Evolutionary conservation across 1,140 invertebrate genomes (phyloP).

Genomic region (Psilanteris sp.): DNA sequence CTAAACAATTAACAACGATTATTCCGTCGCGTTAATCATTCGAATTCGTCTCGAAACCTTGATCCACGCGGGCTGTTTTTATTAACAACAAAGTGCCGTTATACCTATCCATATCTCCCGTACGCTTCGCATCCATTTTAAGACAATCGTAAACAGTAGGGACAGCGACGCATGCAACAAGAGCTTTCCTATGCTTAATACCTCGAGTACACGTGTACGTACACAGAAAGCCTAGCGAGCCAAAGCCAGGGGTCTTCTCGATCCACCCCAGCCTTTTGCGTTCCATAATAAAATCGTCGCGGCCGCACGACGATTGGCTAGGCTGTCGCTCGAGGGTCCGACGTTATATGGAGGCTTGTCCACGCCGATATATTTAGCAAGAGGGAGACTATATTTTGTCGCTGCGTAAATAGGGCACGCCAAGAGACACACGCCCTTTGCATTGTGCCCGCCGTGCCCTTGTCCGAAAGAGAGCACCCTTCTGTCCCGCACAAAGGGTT

Average conservation of each 20-base stretch:
- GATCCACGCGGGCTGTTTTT: no score
- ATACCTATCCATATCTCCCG: no score
- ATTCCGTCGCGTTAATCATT: no score
- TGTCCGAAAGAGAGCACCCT: slow-evolving; percentile 68
- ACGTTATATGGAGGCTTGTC: slow-evolving; percentile 69
- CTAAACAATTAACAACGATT: no score
- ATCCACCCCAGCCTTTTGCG: slow-evolving; percentile 64
- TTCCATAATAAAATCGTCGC: slow-evolving; percentile 71
- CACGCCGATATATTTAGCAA: slow-evolving; percentile 61
- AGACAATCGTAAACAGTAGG: slow-evolving; percentile 67
- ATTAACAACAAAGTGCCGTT: no score
- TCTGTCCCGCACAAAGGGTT: slow-evolving; percentile 72
- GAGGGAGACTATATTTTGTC: slow-evolving; percentile 64
- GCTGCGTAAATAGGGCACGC: slow-evolving; percentile 76
- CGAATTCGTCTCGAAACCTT: no score
- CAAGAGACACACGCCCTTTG: slow-evolving; percentile 76
- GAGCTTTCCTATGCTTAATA: slow-evolving; percentile 49
- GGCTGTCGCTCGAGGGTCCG: slow-evolving; percentile 62
- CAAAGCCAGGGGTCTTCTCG: slow-evolving; percentile 57
- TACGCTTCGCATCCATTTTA: slow-evolving; percentile 54
- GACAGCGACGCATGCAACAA: slow-evolving; percentile 64
- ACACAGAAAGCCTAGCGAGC: slow-evolving; percentile 39
- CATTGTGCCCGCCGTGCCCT: slow-evolving; percentile 69
- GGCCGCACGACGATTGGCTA: slow-evolving; percentile 66
- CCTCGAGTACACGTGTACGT: slow-evolving; percentile 46